Evolutionary conservation across 2,888 invertebrate species (phyloP), one percentile per base, ranked within the genome.

Genomic region (Troglohyphantes excavatus): DNA sequence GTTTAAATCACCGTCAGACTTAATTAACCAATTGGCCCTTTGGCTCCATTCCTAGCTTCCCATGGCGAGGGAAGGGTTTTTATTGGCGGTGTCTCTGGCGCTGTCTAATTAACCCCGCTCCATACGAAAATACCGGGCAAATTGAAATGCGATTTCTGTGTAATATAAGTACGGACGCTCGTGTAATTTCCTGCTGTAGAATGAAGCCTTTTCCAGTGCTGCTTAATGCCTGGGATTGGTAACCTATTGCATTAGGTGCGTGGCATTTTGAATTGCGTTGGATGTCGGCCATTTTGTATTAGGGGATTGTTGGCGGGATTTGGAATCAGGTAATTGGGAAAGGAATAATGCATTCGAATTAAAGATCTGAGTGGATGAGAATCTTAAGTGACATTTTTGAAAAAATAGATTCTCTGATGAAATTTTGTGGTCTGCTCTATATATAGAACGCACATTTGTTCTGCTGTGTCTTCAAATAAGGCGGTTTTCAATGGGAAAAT

Each of bases 1-100:
- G 61, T 76, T 84, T 84, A 84, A 86, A 76, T 86, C 85, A 76
- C 68, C 85, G 68, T 86, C 85, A 59, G 27, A 75, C 68, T 65
- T 86, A 86, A 86, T 86, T 86, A 86, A 78, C 85, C 78, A 76
- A 83, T 73, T 73, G 83, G 72, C 43, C 83, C 82, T 61, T 72
- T 61, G 53, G 72, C 73, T 68, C 53, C 53, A 39, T 67, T 81
- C 65, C 78, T 65, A 43, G 43, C 59, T 72, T 61, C 70, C 68
- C 68, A 33, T 39, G 82, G 33, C 26, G 82, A 23, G 72, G 46
- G 73, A 73, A 72, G 39, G 27, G 83, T 83, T 83, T 83, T 83
- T 83, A 83, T 65, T 83, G 73, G 63, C 26, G 53, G 65, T 27
- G 27, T 70, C 67, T 26, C 68, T 43, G 27, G 46, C 67, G 11